Base-by-base conservation (phyloP, 2,888 invertebrate genomes). In the Graphium colonna region DNA sequence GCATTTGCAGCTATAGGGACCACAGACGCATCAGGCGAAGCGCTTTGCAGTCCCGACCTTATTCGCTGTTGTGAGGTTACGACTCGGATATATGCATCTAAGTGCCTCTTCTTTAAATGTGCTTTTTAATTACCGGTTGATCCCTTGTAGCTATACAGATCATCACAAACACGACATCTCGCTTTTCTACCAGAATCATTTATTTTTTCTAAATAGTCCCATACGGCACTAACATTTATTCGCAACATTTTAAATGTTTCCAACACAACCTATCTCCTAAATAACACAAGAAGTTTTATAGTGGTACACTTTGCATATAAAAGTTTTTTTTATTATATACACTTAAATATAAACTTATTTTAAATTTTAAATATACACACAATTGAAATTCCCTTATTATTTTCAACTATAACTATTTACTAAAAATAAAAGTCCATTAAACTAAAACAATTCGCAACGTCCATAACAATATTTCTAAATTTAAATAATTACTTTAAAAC, bases 81-180 rank as follows among this genome's bases (percentile, higher is more conserved):
- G 5, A 4, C 13, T 39, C 7, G 15, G 15, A 5, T 15, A 4
- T 42, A 15, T 15, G 15, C 2, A 26, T 10, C 26, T 5, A 42
- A 42, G 2, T 21, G 21, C 21, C 21, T 42, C 3, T 31, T 31
- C 46, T 31, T 28, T 46, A 36, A 49, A 38, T 49, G 54, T 10
- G 36, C 36, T 36, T 2, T 36, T 36, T 9, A 36, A 36, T 36
- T 10, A 12, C 36, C 36, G 21, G 5, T 21, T 21, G 21, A 21
- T 21, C 21, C 21, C 21, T 21, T 21, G 21, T 21, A 21, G 21
- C 21, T 5, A 21, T 21, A 21, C 21, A 21, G 21, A 21, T 21
- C 21, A 21, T 5, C 21, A 21, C 31, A 31, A 7, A 31, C 31
- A 31, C 31, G 31, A 31, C 31, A 9, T 31, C 31, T 31, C 1